Conservation (phyloP, 1,140 invertebrate species). For the Neodiprion pinetum region DNA sequence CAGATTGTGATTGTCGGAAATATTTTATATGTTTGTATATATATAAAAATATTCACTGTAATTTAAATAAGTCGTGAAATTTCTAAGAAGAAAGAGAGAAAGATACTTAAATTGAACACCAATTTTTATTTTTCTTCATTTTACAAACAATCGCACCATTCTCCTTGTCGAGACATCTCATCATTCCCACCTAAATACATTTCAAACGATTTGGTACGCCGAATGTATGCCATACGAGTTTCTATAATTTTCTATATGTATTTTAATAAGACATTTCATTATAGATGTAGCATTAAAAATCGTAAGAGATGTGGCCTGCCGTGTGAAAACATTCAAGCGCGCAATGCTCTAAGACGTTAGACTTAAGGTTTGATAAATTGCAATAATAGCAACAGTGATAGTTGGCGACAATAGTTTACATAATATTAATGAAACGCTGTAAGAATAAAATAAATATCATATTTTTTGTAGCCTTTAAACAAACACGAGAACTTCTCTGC, state of each 20-base stretch:
- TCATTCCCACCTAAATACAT: too few species aligned
- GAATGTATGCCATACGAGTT: neutral
- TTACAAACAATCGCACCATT: too few species aligned
- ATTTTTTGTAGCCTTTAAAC: neutral
- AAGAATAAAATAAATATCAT: conserved; percentile 2
- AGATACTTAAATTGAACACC: neutral
- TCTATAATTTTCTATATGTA: neutral
- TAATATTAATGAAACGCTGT: neutral
- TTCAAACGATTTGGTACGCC: too few species aligned
- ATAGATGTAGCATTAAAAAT: neutral
- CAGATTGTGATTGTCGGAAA: neutral
- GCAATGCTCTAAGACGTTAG: neutral
- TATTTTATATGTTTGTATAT: neutral
- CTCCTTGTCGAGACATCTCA: too few species aligned
- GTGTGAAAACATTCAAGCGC: neutral
- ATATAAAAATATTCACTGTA: neutral
- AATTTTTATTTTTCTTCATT: too few species aligned
- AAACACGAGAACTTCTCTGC: neutral
- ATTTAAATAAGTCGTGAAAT: neutral
- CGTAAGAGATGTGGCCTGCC: neutral
- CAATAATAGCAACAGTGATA: neutral
- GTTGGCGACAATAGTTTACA: neutral
- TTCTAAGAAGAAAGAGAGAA: neutral
- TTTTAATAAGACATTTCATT: neutral
- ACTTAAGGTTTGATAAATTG: neutral